These are phyloP conservation scores for Oreohelix idahoensis DNA, from an alignment of 1,140 invertebrate genomes.

Conservation along the genomic window DNA sequence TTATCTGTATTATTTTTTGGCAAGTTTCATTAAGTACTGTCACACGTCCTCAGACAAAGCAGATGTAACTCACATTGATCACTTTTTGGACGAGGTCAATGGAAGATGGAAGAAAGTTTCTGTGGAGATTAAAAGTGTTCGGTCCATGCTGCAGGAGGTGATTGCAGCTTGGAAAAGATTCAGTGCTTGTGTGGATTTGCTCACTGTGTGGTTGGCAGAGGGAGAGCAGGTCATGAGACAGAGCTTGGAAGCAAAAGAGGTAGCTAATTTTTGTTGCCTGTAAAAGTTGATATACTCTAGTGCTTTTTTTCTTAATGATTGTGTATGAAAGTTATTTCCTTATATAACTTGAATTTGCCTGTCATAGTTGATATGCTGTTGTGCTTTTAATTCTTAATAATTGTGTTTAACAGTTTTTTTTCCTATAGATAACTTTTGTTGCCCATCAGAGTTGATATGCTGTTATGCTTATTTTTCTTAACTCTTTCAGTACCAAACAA, in stretches of 20 bases:
- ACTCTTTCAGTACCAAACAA: too few species aligned
- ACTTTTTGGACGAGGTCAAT: constrained; percentile 88
- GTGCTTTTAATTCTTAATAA: too few species aligned
- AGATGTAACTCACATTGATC: constrained; percentile 84
- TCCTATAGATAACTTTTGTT: too few species aligned
- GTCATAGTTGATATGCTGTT: too few species aligned
- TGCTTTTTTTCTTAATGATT: too few species aligned
- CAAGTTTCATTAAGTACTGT: background rate
- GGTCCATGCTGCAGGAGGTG: constrained; percentile 88
- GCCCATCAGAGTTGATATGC: too few species aligned
- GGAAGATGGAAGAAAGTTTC: constrained; percentile 92
- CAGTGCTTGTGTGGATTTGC: constrained; percentile 81
- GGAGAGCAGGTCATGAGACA: constrained; percentile 82
- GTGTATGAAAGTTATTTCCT: too few species aligned
- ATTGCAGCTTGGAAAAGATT: constrained; percentile 91
- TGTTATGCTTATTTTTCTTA: too few species aligned
- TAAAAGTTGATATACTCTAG: too few species aligned
- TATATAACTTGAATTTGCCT: too few species aligned
- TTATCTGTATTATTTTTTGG: background rate
- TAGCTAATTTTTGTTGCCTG: background rate
- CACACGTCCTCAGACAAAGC: constrained; percentile 76
- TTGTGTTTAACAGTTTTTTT: too few species aligned
- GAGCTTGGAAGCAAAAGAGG: constrained; percentile 80
- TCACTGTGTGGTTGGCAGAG: constrained; percentile 85
- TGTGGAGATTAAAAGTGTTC: constrained; percentile 89